These are phyloP conservation scores for Nomada goodeniana DNA, from an alignment of 2,888 invertebrate genomes.

Conservation along the genomic window DNA sequence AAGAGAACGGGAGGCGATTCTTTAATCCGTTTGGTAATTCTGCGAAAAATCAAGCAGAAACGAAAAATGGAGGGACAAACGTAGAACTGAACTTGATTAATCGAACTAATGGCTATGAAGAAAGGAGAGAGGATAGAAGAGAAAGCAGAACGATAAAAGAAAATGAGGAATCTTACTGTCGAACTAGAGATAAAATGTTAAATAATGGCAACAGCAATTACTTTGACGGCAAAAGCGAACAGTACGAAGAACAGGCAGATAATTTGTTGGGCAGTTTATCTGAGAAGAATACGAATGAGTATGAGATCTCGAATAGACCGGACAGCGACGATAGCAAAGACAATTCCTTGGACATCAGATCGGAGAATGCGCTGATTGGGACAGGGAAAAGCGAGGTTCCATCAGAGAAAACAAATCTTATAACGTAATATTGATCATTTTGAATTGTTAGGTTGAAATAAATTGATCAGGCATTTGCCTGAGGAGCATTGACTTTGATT, in stretches of 20 bases:
- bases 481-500: conserved; percentile 17
- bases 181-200: conserved; percentile 25
- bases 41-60: conserved; percentile 25
- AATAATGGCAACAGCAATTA: conserved; percentile 37
- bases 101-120: conserved; percentile 15
- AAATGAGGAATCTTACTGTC: conserved; percentile 26
- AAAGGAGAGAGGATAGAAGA: conserved; percentile 8
- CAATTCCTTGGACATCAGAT: conserved; percentile 73
- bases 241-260: conserved; percentile 42
- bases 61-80: conserved; percentile 41
- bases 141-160: conserved; percentile 29
- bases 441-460: conserved; percentile 28
- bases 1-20: conserved; percentile 50
- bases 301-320: conserved; percentile 73
- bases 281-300: conserved; percentile 74
- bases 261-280: conserved; percentile 43
- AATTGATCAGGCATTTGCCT: conserved; percentile 18
- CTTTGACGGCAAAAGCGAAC: conserved; percentile 33
- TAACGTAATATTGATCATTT: conserved; percentile 63
- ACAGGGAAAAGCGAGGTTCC: conserved; percentile 66
- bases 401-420: conserved; percentile 71
- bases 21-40: conserved; percentile 55
- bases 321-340: conserved; percentile 77
- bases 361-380: conserved; percentile 70
- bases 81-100: conserved; percentile 60